phyloP scores from a whole-genome alignment of 2,797 vertebrate genomes.

The Bradypodion pumilum region DNA sequence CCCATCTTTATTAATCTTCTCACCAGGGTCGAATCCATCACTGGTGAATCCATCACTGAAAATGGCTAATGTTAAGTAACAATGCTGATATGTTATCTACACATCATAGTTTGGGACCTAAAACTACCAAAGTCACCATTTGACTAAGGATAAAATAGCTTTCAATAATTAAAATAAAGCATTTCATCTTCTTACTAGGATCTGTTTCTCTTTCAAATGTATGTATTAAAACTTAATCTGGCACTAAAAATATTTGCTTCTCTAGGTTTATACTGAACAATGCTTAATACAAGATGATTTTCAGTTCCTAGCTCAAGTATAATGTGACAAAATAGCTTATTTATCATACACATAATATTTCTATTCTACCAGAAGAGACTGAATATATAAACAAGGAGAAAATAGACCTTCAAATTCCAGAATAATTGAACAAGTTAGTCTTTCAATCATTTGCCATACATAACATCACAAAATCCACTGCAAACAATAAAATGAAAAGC shows the following conservation, averaged over 20 bases:
- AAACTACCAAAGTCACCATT: no score
- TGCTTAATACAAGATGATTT: not conserved
- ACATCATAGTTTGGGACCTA: not conserved
- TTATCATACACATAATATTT: not conserved
- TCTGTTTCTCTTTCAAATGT: not conserved
- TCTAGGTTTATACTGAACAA: not conserved
- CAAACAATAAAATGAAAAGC: not conserved
- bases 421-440: conserved; percentile 29
- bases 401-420: conserved; percentile 46
- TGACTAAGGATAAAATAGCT: not conserved
- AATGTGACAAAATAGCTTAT: not conserved
- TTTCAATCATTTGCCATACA: conserved; percentile 20
- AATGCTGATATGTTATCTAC: not conserved
- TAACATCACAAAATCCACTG: not conserved
- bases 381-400: conserved; percentile 21
- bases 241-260: not conserved
- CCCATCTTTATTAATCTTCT: not conserved
- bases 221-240: not conserved
- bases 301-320: not conserved
- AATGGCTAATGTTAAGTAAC: not conserved
- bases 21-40: not conserved
- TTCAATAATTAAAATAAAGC: not conserved
- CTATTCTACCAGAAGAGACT: not conserved
- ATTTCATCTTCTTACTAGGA: not conserved
- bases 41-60: not conserved